These are phyloP conservation scores for Pyrgilauda ruficollis DNA, from an alignment of 2,113 vertebrate genomes.

Conservation along the genomic window DNA sequence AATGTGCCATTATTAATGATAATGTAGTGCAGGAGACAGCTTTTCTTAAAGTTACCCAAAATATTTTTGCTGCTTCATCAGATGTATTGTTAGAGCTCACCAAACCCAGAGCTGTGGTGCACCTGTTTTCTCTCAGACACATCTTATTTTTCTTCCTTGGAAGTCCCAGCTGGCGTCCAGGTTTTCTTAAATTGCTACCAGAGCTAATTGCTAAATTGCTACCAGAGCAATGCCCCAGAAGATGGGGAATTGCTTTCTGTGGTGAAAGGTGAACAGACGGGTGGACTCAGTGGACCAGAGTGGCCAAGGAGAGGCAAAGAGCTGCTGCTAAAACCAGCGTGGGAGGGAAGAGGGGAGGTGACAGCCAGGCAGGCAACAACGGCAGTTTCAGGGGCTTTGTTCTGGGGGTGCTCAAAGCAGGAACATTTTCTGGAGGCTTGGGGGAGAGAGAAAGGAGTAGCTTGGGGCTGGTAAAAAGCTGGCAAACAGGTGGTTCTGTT, in stretches of 20 bases:
- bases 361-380: not conserved
- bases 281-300: not conserved
- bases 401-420: not conserved
- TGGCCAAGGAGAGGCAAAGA: not conserved
- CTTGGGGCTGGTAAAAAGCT: not conserved
- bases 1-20: constrained; percentile 61
- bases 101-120: constrained; percentile 30
- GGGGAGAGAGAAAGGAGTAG: not conserved
- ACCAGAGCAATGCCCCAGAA: constrained; percentile 39
- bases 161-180: constrained; percentile 50
- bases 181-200: constrained; percentile 62
- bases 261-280: not conserved
- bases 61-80: constrained; percentile 54
- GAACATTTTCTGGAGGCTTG: not conserved
- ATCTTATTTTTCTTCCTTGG: constrained; percentile 68
- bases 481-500: not conserved
- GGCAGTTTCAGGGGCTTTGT: not conserved
- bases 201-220: constrained; percentile 64
- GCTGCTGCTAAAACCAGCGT: not conserved
- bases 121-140: constrained; percentile 69
- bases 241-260: not conserved
- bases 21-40: constrained; percentile 49
- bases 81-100: constrained; percentile 42
- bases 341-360: not conserved
- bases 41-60: constrained; percentile 48